These are phyloP conservation scores for Muntiacus muntjak DNA, from an alignment of 2,113 vertebrate species.

Conservation along the genomic window DNA sequence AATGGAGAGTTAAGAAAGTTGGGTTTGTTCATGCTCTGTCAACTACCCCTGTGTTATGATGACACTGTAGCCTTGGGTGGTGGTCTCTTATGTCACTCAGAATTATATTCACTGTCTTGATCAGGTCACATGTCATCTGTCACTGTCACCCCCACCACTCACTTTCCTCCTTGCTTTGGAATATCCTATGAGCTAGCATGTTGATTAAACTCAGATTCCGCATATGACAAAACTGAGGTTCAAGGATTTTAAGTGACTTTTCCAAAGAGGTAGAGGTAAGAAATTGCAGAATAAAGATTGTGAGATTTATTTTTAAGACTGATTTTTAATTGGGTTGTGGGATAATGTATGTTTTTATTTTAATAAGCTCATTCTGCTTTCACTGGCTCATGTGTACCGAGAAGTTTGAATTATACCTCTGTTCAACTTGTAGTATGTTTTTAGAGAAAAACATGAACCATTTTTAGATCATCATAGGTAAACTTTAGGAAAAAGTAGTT, in stretches of 20 bases:
- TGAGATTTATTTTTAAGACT: background rate
- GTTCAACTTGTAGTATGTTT: background rate
- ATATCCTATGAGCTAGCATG: background rate
- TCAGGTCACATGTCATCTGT: background rate
- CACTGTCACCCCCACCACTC: rapidly evolving
- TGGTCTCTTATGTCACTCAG: background rate
- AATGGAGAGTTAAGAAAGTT: background rate
- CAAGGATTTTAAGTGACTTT: background rate
- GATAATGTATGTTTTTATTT: background rate
- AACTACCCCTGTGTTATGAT: background rate
- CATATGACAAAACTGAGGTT: background rate
- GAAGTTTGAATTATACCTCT: background rate
- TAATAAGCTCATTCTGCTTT: background rate
- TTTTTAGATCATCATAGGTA: background rate
- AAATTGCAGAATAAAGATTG: background rate
- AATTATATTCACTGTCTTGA: background rate
- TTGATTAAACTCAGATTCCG: background rate
- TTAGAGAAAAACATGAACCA: background rate
- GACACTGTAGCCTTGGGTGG: background rate
- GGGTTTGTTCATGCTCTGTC: background rate
- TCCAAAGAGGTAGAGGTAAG: background rate
- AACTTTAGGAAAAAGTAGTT: background rate
- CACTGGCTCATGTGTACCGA: background rate
- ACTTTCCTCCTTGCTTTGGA: background rate
- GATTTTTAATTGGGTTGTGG: background rate